Percentiles rank a stretch among this genome's conserved stretches.
These are phyloP conservation scores for Clusia tigrina DNA, from an alignment of 2,888 invertebrate genomes.

Conservation along the genomic window DNA sequence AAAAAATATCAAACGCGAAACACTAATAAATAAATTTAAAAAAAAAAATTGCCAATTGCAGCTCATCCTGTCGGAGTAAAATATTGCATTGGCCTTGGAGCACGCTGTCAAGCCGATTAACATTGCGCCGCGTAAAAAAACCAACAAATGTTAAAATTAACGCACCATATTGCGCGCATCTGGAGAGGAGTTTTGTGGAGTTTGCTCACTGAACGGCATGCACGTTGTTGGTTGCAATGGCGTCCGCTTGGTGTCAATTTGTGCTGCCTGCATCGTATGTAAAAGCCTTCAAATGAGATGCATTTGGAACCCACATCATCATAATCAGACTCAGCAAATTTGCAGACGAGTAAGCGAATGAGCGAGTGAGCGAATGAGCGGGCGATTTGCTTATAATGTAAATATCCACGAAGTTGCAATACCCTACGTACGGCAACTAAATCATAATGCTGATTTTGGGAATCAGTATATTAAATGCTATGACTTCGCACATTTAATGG, in stretches of 20 bases:
- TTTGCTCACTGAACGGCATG: neutral
- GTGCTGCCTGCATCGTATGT: slow-evolving; percentile 12
- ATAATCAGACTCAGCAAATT: no score
- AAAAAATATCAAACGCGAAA: no score
- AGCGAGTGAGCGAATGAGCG: neutral
- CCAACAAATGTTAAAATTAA: slow-evolving; percentile 38
- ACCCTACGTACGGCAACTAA: no score
- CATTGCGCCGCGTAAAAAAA: slow-evolving; percentile 38
- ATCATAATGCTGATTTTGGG: no score
- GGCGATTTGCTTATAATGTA: no score
- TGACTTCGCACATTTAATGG: no score
- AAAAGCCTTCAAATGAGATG: neutral
- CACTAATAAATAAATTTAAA: neutral
- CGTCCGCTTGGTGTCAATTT: slow-evolving; percentile 53
- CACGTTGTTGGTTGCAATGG: slow-evolving; percentile 33
- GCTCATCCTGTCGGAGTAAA: slow-evolving; percentile 37
- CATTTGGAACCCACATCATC: neutral
- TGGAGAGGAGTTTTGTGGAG: slow-evolving; percentile 41
- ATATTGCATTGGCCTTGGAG: slow-evolving; percentile 58
- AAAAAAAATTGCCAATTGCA: slow-evolving; percentile 3
- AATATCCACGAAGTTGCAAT: no score
- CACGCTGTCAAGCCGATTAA: slow-evolving; percentile 57
- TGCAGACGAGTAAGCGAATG: neutral
- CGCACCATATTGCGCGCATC: slow-evolving; percentile 58
- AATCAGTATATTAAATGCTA: no score